Percentiles rank a stretch among this genome's conserved stretches.
Evolutionary conservation across 2,113 vertebrate species (phyloP).

Genomic region (Epinephelus moara): DNA sequence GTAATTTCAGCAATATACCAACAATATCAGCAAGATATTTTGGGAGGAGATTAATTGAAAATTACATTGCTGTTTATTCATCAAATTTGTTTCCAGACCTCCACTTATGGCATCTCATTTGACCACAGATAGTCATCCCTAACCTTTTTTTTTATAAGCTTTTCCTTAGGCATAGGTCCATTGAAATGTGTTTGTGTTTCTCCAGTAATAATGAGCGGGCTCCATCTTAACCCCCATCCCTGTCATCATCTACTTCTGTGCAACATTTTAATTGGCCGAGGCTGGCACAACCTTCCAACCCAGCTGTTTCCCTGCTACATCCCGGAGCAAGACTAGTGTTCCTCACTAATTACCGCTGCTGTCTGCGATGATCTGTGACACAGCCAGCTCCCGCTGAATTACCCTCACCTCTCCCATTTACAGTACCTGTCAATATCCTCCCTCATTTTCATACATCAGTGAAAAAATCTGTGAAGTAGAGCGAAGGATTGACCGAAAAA

Average conservation of each 20-base stretch:
- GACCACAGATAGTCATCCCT: neutral
- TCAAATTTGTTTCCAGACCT: neutral
- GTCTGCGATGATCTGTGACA: constrained; percentile 71
- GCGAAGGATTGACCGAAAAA: constrained; percentile 52
- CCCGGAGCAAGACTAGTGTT: constrained; percentile 60
- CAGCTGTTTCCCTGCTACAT: constrained; percentile 59
- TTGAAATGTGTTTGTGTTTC: constrained; percentile 20
- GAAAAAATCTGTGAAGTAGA: constrained; percentile 35
- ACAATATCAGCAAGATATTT: neutral
- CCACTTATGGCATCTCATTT: neutral
- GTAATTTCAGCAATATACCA: neutral
- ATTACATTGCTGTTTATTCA: neutral
- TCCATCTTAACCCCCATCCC: constrained; percentile 35
- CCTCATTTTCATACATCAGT: constrained; percentile 65
- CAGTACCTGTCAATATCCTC: constrained; percentile 61
- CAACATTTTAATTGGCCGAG: constrained; percentile 64
- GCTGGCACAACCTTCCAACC: constrained; percentile 49
- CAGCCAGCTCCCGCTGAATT: constrained; percentile 44
- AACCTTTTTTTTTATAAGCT: neutral
- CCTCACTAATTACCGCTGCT: constrained; percentile 75
- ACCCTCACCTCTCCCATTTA: constrained; percentile 56
- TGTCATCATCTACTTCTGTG: constrained; percentile 46
- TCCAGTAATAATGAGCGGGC: constrained; percentile 26
- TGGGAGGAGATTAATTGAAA: neutral
- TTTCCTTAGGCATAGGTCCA: neutral